phyloP scores from a whole-genome alignment of 1,140 invertebrate genomes.

The Marisa cornuarietis region DNA sequence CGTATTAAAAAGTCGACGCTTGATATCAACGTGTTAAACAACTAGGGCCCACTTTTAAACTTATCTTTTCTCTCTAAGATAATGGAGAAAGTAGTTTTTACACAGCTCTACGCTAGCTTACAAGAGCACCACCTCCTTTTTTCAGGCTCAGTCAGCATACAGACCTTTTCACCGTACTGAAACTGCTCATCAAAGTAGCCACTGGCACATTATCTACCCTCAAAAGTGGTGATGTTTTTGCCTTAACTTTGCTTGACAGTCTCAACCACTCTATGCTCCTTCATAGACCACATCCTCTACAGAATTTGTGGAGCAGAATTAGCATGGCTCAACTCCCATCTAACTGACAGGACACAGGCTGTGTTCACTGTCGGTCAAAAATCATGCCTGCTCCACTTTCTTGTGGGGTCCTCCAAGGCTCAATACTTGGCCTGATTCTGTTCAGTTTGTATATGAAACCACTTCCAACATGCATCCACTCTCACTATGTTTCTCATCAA shows the following conservation, averaged over 20 bases:
- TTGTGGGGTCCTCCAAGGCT: too few species aligned
- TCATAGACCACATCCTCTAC: too few species aligned
- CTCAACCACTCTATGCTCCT: background rate
- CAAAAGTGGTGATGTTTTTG: background rate
- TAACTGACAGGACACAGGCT: too few species aligned
- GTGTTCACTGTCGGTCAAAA: too few species aligned
- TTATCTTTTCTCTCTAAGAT: background rate
- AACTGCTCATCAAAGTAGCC: background rate
- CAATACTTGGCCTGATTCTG: too few species aligned
- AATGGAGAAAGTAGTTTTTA: background rate
- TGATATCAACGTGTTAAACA: background rate
- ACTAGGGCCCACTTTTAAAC: background rate
- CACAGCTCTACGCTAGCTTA: background rate
- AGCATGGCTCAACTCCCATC: too few species aligned
- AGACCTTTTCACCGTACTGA: background rate
- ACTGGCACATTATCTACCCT: background rate
- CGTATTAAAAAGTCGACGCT: background rate
- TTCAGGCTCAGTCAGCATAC: background rate
- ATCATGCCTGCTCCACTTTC: too few species aligned
- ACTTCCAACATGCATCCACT: too few species aligned
- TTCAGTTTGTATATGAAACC: too few species aligned
- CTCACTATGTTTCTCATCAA: too few species aligned
- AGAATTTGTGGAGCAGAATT: too few species aligned
- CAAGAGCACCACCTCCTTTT: too few species aligned
- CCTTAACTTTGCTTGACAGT: background rate